Evolutionary conservation across 2,888 invertebrate species (phyloP).

Genomic region (Entomobrya proxima): DNA sequence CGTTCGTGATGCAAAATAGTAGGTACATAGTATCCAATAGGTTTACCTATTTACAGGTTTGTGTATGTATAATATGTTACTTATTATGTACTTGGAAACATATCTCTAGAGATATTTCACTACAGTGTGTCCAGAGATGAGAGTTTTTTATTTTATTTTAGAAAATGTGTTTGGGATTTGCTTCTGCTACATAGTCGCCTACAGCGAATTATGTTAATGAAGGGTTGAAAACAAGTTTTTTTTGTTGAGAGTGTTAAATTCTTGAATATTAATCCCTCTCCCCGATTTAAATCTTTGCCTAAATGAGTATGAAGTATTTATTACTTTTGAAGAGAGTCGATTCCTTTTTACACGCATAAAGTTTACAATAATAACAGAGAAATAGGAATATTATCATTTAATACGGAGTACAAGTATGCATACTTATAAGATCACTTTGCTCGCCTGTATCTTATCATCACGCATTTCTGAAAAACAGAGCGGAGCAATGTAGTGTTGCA

Average conservation of each 20-base stretch:
- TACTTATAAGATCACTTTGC: background rate
- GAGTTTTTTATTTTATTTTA: constrained; percentile 1
- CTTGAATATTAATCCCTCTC: constrained; percentile 75
- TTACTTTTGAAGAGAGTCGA: constrained; percentile 65
- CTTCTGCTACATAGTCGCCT: constrained; percentile 51
- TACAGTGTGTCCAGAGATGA: background rate
- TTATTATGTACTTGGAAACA: background rate
- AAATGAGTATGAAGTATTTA: constrained; percentile 76
- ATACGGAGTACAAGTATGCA: background rate
- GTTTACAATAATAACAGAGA: constrained; percentile 17
- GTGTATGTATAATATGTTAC: background rate
- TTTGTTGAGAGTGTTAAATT: constrained; percentile 74
- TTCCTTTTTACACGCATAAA: constrained; percentile 40
- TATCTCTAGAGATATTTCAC: background rate
- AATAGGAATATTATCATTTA: background rate
- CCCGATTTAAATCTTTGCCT: constrained; percentile 75
- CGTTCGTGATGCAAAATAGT: constrained; percentile 33
- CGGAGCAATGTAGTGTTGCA: background rate
- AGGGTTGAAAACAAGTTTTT: constrained; percentile 68
- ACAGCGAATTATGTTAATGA: constrained; percentile 69
- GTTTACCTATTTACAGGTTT: background rate
- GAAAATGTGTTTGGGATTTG: constrained; percentile 21
- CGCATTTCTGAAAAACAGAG: background rate
- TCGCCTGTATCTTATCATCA: background rate
- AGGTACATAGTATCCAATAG: background rate